Evolutionary conservation across 2,888 invertebrate genomes (phyloP).

Genomic region (Pristionchus arcanus): DNA sequence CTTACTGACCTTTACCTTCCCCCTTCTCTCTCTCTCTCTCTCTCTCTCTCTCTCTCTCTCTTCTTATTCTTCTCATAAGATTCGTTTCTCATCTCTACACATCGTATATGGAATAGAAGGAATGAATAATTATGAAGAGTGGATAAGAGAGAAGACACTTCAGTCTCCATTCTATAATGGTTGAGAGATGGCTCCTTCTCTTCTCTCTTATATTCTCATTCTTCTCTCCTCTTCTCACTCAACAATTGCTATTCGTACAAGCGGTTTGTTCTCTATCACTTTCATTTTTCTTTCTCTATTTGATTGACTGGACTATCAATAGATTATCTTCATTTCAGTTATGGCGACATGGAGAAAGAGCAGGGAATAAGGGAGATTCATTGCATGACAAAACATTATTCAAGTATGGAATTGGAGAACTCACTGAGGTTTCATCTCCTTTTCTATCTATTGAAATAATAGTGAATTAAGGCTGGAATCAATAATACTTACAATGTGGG

Average conservation of each 20-base stretch:
- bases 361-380: constrained; percentile 35
- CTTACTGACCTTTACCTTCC: neutral
- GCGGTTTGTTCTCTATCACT: constrained; percentile 10
- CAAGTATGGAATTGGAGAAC: constrained; percentile 50
- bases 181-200: neutral
- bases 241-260: constrained; percentile 13
- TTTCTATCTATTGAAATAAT: neutral
- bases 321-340: neutral
- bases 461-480: constrained; percentile 28
- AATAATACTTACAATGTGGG: constrained; percentile 51
- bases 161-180: constrained; percentile 30
- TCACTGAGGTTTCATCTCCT: constrained; percentile 15
- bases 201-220: constrained; percentile 9
- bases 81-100: constrained; percentile 18
- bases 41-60: neutral
- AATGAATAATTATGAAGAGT: constrained; percentile 14
- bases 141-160: neutral
- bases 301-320: neutral
- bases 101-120: neutral
- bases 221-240: constrained; percentile 22
- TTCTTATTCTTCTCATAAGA: neutral
- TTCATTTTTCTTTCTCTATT: neutral
- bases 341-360: constrained; percentile 41
- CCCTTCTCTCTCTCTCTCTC: neutral
- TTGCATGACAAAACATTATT: constrained; percentile 23